Base-by-base conservation (phyloP, 1,140 invertebrate species). In the Streblospio benedicti region DNA sequence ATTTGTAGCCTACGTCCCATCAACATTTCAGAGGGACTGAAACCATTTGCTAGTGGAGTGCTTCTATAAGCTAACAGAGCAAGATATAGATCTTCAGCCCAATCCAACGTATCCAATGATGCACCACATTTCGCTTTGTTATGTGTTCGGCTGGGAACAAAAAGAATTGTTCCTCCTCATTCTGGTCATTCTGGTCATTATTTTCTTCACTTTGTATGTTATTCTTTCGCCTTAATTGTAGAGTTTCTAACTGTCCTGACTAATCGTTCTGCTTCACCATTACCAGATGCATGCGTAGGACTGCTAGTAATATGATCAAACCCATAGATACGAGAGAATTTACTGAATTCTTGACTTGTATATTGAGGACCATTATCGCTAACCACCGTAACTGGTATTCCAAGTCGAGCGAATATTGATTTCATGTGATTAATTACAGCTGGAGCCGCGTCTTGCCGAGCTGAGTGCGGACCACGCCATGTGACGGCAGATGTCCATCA, bases 401-500 rank as follows among this genome's bases (percentile, higher is more conserved):
- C 35, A 38, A 9, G n/a, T 38, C n/a, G 9, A 9, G 9, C 35
- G n/a, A n/a, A 38, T 38, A 38, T 38, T 38, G 35, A 38, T n/a
- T 38, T 38, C n/a, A 38, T 38, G 35, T 38, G 35, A 38, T 38
- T 38, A 9, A 38, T 38, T n/a, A 38, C 35, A 9, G 35, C 50
- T 90, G 87, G 71, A 95, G 88, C 69, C 94, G 83, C 66, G 87
- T 84, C 71, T 92, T 92, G 41, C 91, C 92, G 30, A 79, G 62
- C 79, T 90, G 87, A 80, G 94, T 89, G 67, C 93, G 84, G 75
- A 98, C 94, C 63, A 91, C 89, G 80, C 92, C n/a, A n/a, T n/a
- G n/a, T n/a, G 85, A 71, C 94, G 84, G 81, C 93, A 97, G 52
- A 97, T 84, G 80, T 97, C 93, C 89, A 94, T 94, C 67, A 98